phyloP scores from a whole-genome alignment of 2,113 vertebrate species.

The Chionis minor region DNA sequence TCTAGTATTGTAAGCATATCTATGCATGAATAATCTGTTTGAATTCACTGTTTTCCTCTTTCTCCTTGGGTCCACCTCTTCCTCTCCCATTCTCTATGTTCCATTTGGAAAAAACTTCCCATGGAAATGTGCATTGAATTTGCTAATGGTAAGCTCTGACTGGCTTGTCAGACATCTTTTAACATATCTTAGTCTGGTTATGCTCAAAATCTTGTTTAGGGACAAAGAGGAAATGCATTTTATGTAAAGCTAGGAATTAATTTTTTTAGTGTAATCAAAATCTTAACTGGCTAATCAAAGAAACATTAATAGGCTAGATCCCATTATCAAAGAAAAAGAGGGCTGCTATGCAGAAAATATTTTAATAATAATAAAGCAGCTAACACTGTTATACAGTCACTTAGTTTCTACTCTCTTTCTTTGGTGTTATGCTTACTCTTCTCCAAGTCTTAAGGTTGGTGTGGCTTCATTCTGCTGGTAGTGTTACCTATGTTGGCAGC shows the following conservation, averaged over 20 bases:
- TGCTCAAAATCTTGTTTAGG: background rate
- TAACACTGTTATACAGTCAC: background rate
- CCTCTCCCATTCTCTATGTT: background rate
- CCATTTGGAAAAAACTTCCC: background rate
- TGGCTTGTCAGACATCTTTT: background rate
- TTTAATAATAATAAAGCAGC: background rate
- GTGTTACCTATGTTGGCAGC: background rate
- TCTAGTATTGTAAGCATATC: background rate
- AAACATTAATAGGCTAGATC: background rate
- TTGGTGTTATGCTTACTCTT: background rate
- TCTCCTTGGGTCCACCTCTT: background rate
- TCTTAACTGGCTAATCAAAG: background rate
- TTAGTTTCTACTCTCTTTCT: background rate
- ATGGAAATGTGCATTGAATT: background rate
- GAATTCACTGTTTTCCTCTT: background rate
- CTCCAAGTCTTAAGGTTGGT: background rate
- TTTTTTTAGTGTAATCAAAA: background rate
- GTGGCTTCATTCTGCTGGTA: background rate
- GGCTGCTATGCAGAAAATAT: background rate
- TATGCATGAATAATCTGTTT: background rate
- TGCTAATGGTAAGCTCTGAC: background rate
- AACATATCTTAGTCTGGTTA: background rate
- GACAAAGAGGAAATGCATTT: background rate
- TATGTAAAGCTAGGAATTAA: background rate
- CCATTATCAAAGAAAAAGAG: background rate